These are phyloP conservation scores for Eupithecia subumbrata DNA, from an alignment of 2,888 invertebrate genomes.

Conservation along the genomic window DNA sequence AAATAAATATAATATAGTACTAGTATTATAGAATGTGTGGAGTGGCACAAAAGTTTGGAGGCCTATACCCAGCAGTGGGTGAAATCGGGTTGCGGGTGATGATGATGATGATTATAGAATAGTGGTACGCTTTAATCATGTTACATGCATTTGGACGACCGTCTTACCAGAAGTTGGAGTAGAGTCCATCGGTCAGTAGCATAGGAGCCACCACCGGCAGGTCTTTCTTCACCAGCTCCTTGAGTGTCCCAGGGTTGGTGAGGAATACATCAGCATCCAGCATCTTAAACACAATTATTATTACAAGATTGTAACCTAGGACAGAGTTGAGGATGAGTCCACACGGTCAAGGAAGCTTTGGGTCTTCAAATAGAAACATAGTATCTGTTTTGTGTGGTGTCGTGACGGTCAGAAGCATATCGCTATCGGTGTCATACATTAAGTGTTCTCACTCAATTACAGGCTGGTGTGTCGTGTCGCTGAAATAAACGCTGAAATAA, in stretches of 20 bases:
- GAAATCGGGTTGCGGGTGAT: too few species aligned
- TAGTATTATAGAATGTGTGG: too few species aligned
- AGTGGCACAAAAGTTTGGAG: too few species aligned
- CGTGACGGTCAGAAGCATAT: too few species aligned
- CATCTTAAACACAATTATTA: conserved; percentile 78
- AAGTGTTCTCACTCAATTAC: too few species aligned
- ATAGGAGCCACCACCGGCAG: conserved; percentile 91
- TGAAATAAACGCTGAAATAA: not conserved
- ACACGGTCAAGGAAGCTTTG: not conserved
- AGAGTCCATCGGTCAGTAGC: conserved; percentile 92
- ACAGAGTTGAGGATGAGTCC: not conserved
- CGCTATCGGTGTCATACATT: too few species aligned
- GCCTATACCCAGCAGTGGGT: too few species aligned
- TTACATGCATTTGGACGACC: conserved; percentile 45
- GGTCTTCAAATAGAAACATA: too few species aligned
- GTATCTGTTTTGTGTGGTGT: too few species aligned
- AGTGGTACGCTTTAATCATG: conserved; percentile 42
- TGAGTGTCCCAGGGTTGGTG: conserved; percentile 86
- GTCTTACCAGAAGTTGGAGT: conserved; percentile 96
- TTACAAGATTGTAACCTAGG: not conserved
- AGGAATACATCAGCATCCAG: conserved; percentile 94
- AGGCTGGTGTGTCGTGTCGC: not conserved
- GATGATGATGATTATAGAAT: too few species aligned
- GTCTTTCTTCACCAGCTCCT: conserved; percentile 85
- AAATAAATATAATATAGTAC: not conserved